Percentiles rank a stretch among this genome's conserved stretches.
Conservation (phyloP, 2,888 invertebrate species). For the Tipula helvola region DNA sequence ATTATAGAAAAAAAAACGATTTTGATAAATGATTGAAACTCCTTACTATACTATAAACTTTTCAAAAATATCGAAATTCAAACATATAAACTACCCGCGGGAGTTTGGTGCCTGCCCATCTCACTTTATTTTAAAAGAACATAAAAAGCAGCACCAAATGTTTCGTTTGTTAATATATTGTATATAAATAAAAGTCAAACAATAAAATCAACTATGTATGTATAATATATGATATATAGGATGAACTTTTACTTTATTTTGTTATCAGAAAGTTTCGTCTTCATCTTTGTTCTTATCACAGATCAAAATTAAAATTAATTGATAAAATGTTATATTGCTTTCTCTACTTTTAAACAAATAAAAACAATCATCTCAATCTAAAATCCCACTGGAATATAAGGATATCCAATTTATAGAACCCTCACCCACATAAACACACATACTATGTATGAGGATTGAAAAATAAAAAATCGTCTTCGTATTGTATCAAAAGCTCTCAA, state of each 20-base stretch:
- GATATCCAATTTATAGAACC: neutral
- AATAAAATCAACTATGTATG: neutral
- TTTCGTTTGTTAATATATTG: neutral
- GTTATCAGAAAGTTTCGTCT: neutral
- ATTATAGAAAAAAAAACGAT: neutral
- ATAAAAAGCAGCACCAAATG: neutral
- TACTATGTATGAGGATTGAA: neutral
- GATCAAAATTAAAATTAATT: neutral
- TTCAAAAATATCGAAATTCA: neutral
- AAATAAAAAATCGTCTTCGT: neutral
- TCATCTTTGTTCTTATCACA: neutral
- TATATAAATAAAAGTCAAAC: neutral
- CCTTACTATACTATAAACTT: neutral
- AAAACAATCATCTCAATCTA: neutral
- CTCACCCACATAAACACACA: neutral
- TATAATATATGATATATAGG: neutral
- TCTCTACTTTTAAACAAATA: neutral
- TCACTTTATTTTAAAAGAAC: neutral
- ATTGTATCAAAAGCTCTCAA: neutral
- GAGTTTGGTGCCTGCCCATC: neutral
- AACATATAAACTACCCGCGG: neutral
- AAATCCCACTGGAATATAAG: neutral
- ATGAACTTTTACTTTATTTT: neutral
- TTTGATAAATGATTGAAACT: neutral
- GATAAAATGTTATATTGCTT: neutral